phyloP scores from a whole-genome alignment of 2,888 invertebrate species.

The Pecten maximus region DNA sequence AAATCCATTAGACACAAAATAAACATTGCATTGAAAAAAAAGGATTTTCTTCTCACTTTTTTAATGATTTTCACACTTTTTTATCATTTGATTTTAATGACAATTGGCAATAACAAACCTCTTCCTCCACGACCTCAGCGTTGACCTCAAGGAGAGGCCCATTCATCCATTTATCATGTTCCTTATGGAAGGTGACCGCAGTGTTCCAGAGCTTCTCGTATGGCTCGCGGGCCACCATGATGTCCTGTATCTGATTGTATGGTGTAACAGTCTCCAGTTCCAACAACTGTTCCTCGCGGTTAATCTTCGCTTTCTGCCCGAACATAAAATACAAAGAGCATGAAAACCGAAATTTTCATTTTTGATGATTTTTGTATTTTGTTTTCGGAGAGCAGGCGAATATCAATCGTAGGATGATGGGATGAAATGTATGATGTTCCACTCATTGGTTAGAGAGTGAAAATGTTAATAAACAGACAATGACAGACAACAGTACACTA shows the following conservation, averaged over 20 bases:
- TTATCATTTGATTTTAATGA: not conserved
- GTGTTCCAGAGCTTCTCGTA: constrained; percentile 81
- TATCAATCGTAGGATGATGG: not conserved
- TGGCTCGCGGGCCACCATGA: constrained; percentile 78
- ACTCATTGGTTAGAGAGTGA: not conserved
- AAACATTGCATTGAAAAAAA: not conserved
- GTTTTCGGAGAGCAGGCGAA: constrained; percentile 1
- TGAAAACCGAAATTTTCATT: constrained; percentile 22
- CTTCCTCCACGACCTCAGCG: constrained; percentile 81
- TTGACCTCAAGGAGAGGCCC: constrained; percentile 81
- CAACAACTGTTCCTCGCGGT: constrained; percentile 79
- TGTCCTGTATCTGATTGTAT: constrained; percentile 77
- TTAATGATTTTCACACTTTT: not conserved
- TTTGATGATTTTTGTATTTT: not conserved
- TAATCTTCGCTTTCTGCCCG: constrained; percentile 78
- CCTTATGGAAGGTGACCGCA: constrained; percentile 79
- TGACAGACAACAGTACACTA: not conserved
- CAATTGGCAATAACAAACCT: constrained; percentile 66
- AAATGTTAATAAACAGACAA: not conserved
- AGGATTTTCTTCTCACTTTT: not conserved
- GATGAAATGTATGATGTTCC: not conserved
- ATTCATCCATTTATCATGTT: constrained; percentile 82
- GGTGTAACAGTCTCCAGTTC: constrained; percentile 76
- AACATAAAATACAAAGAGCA: constrained; percentile 6
- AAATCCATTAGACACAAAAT: not conserved